A percentile compares a stretch with the other conserved stretches of the same genome.
Conservation (phyloP, 1,140 invertebrate species). For the Cepaea nemoralis region DNA sequence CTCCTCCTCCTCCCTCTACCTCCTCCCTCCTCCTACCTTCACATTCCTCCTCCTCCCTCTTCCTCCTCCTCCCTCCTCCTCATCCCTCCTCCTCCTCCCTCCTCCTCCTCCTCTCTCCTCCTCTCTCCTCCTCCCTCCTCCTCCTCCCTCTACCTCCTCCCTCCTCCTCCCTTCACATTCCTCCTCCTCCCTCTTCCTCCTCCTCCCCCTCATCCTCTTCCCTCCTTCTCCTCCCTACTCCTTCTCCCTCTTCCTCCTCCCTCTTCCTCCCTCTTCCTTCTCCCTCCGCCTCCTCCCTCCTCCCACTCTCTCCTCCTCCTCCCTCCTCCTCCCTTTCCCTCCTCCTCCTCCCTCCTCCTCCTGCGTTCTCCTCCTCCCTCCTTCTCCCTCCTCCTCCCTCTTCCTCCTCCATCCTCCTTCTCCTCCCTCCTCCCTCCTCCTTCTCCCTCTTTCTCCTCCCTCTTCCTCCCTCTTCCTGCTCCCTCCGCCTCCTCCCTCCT, state of each 20-base stretch:
- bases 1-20: too few relatives aligned
- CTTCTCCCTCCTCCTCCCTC: neutral
- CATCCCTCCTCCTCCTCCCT: slow-evolving; percentile 10
- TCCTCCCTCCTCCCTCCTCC: slow-evolving; percentile 7
- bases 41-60: too few relatives aligned
- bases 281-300: too few relatives aligned
- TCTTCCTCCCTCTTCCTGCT: slow-evolving; percentile 9
- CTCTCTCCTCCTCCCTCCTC: neutral
- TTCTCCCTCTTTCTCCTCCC: neutral
- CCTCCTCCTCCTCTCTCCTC: neutral
- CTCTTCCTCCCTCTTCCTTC: neutral
- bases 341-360: neutral
- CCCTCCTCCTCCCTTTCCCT: neutral
- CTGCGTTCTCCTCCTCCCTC: neutral
- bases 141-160: neutral
- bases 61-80: too few relatives aligned
- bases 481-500: too few relatives aligned
- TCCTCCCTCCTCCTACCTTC: too few relatives aligned
- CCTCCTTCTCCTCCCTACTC: too few relatives aligned
- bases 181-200: neutral
- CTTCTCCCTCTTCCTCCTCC: too few relatives aligned
- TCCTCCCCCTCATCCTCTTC: too few relatives aligned
- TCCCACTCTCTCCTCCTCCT: too few relatives aligned
- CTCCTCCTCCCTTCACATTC: too few relatives aligned
- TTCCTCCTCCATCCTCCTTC: too few relatives aligned